Base-by-base conservation (phyloP, 2,113 vertebrate species). In the Anarhynchus alexandrinus region DNA sequence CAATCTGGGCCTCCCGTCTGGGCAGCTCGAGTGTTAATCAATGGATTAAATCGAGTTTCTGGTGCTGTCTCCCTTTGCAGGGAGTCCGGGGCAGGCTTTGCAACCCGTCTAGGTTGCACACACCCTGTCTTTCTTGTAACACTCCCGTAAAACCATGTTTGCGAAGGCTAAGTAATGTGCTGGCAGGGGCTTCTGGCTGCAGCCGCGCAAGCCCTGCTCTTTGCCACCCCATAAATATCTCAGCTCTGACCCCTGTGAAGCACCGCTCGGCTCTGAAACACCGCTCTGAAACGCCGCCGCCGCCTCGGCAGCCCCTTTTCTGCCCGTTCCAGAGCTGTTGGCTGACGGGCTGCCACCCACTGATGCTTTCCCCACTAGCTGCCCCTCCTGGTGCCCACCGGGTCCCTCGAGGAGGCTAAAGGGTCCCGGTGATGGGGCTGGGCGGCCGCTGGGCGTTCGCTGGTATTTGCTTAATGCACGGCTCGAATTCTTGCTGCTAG, bases 171-270 rank as follows among this genome's bases (percentile, higher is more conserved):
- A 88, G 82, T 34, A 38, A 45, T 9, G 9, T 47, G 61, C 95
- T 96, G 88, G 83, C 84, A n/a, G 65, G 59, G 30, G 77, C 57
- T 85, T 27, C 5, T 73, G 80, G 71, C 93, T 72, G 87, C 80
- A 88, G 64, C 82, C 42, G 8, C 4, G 15, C 54, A 11, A 43
- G 59, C 19, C 29, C 11, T 10, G 58, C 36, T 71, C 71, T 93
- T 85, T 57, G 86, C 88, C 88, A 90, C 91, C 72, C 82, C 77
- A 77, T 93, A 91, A 93, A 95, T 94, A 86, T 70, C 93, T 64
- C 34, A 4, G 70, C 84, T 52, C 59, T 87, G 95, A 92, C 58
- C 88, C 78, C 82, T 73, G 57, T 27, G 38, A 86, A 78, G 69
- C 66, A 17, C 67, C 6, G 3, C 9, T 64, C 14, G 5, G 42